These are phyloP conservation scores for Celastrina argiolus DNA, from an alignment of 2,888 invertebrate species.

Conservation along the genomic window DNA sequence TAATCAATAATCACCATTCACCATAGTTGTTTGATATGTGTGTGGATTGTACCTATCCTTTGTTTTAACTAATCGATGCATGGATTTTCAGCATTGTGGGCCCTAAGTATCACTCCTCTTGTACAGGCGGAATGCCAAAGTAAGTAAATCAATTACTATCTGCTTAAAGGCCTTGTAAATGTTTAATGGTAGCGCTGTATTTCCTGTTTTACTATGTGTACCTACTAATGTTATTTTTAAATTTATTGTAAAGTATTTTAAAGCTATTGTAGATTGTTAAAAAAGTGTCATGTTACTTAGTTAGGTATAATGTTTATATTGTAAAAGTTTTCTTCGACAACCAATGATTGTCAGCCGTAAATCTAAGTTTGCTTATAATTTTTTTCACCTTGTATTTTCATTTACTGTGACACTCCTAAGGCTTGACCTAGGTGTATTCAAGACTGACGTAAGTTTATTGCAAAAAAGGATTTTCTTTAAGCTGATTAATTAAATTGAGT, in stretches of 20 bases:
- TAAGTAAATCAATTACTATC: constrained; percentile 50
- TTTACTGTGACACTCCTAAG: background rate
- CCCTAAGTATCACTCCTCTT: constrained; percentile 71
- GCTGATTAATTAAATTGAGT: background rate
- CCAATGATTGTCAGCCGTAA: background rate
- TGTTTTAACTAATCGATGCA: constrained; percentile 71
- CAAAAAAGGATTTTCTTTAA: background rate
- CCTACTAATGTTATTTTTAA: constrained; percentile 1
- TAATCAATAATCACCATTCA: constrained; percentile 2
- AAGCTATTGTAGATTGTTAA: background rate
- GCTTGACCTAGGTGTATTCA: constrained; percentile 7
- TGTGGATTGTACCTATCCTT: constrained; percentile 41
- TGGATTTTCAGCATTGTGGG: constrained; percentile 78
- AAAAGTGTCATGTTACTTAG: background rate
- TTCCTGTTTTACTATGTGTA: constrained; percentile 5
- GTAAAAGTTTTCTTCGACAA: background rate
- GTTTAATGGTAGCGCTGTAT: constrained; percentile 15
- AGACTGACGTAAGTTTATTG: background rate
- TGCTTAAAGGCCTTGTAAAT: constrained; percentile 21
- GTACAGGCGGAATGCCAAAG: constrained; percentile 77
- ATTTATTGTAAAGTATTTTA: background rate
- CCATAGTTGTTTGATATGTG: constrained; percentile 21
- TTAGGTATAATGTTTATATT: background rate
- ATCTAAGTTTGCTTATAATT: background rate
- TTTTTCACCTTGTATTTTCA: background rate